Evolutionary conservation across 2,797 vertebrate species (phyloP), one percentile per base, ranked within the genome.

Genomic region (Lithobates sylvaticus): DNA sequence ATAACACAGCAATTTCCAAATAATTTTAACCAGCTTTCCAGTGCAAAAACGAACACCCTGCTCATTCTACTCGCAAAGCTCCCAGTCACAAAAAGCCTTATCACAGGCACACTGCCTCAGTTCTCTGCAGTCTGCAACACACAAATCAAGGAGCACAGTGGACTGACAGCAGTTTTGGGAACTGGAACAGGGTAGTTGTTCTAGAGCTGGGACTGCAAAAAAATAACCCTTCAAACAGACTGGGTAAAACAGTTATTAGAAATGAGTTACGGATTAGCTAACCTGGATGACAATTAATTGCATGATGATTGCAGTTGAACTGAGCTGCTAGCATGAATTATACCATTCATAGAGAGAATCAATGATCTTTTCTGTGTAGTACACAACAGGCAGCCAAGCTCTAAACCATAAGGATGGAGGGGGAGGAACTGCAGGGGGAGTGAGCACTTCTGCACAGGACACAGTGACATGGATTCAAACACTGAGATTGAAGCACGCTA

Each of bases 401-500:
- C 34, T 81, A 16, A 61, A 67, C 36, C 26, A 32, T 29, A 36
- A 39, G 50, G 15, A 64, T 82, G n/a, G 8, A 13, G 58, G 80
- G 50, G 80, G 80, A 26, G 16, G 50, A 70, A 26, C 70, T 64
- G 26, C 23, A 82, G 42, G 36, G 50, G 34, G 67, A 82, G 70
- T 13, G 16, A 36, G 70, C 58, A 69, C 50, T 64, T 5, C 69
- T 39, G n/a, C 23, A 58, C 29, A 18, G 50, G 47, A 72, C 67
- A 15, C 68, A 61, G 32, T 72, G 50, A 72, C n/a, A 71, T 81
- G 78, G 68, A 81, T 78, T 78, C 34, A 78, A 67, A 79, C 36
- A 79, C 77, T 32, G 50, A 65, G 27, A 78, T 26, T 58, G 18
- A 32, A 64, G 80, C 18, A 42, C 0, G 27, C 23, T 39, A 1